Evolutionary conservation across 2,888 invertebrate species (phyloP), one percentile per base, ranked within the genome.

Genomic region (Chrysotoxum bicinctum): DNA sequence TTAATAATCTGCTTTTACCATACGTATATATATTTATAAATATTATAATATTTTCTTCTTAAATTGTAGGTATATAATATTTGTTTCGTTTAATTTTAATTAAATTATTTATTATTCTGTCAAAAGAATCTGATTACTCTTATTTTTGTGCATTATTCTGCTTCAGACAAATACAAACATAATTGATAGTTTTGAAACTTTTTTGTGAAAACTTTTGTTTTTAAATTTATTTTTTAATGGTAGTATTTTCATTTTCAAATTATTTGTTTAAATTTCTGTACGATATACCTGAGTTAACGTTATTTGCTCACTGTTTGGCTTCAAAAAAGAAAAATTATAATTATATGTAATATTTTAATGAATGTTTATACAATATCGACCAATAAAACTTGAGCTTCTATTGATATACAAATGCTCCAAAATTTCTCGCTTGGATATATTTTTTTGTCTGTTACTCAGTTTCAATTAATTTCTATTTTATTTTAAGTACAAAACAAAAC

Each of bases 11-110:
- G 43, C 9, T 45, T 40, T 19, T 45, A 19, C 19, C 9, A 19
- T 45, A 45, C 19, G 45, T 45, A 21, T 40, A 40, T 40, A 48
- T 48, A 48, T 48, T 48, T 48, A 48, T 48, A 48, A 48, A 48
- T 48, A 48, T 48, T 48, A 21, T 21, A 48, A 48, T 48, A 48
- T 48, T 48, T 48, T 19, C 21, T 48, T 48, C 21, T 21, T 48
- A 16, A 43, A n/a, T 16, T 43, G 16, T 48, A 48, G 21, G 7
- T 19, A 10, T 21, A 48, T 48, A 48, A 21, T 21, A 12, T 43
- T 48, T 48, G 0, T 48, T 21, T 48, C 12, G 7, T 48, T 48
- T 12, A 48, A 48, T 48, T 43, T 8, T 43, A 40, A 40, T n/a
- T n/a, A 12, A 48, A 21, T 48, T 21, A 48, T n/a, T n/a, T n/a